Evolutionary conservation across 1,140 invertebrate species (phyloP), one percentile per base, ranked within the genome.

Genomic region (Pseudachorutes palmiensis): DNA sequence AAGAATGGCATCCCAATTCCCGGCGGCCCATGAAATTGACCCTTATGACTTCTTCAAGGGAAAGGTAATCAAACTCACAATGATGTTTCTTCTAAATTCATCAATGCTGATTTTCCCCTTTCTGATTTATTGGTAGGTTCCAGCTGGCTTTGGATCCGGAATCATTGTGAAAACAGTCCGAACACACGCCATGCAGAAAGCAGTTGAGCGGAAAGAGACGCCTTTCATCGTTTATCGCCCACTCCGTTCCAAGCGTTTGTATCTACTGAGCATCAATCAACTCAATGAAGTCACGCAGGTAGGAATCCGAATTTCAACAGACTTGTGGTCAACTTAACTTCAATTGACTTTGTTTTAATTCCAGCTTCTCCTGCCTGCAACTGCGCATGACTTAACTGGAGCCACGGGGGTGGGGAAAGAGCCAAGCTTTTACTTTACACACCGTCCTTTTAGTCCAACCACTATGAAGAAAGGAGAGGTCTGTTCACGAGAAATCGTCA

Each of bases 181-280:
- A 22, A 62, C 61, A 19, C 16, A 59, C 45, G 65, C 71, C 3
- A 67, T 45, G 57, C 28, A 68, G 55, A 49, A 60, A 12, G 62
- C 71, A n/a, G 26, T 63, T 9, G 31, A 66, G n/a, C 45, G 66
- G 5, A 57, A 60, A 2, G 63, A 73, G 49, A 63, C 67, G 22
- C 72, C 72, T 3, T 73, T 73, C 51, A 67, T 62, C 2, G 72
- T 62, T 22, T 71, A 68, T 59, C 33, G 57, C n/a, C 66, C 70
- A 1, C 26, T 65, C 12, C 32, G 49, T 12, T 58, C 64, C 1
- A 41, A 65, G 0, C 26, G 57, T 14, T 26, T 49, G 36, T 69
- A 65, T 41, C 51, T 69, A 26, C 57, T 69, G 19, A 12, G 5
- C 5, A 55, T 64, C 41, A 5, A 57, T 58, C 45, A 48, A 57